Base-by-base conservation (phyloP, 2,888 invertebrate genomes). In the Saturnia japonica region DNA sequence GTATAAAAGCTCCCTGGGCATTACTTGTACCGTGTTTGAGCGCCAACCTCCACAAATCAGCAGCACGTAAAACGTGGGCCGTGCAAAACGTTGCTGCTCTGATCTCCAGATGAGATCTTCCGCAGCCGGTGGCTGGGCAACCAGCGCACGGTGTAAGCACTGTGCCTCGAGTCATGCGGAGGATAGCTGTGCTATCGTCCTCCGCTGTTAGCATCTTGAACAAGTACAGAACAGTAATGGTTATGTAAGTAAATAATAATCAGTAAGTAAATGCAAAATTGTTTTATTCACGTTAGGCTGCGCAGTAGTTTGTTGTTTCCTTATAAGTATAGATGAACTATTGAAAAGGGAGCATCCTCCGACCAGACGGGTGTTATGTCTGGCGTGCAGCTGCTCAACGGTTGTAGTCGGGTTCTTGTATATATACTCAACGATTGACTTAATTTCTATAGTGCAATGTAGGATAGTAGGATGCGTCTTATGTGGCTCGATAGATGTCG, bases 21-120 rank as follows among this genome's bases (percentile, higher is more conserved):
- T 79, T 82, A 1, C 73, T 68, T 47, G 78, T 74, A 1, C 88
- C 89, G 71, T 88, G 83, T 72, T 85, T 88, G 40, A 80, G 66
- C 0, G 86, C 85, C 0, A 81, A 79, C 14, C 78, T 79, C 91
- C 91, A 92, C 7, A 91, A 78, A n/a, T 87, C 82, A 0, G 71
- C 68, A 0, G 82, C 84, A 3, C 70, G 74, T 34, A 91, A 79
- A 67, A 88, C 86, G 64, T 91, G 91, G 6, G 91, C 90, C 0
- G 87, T 89, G 82, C 92, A 91, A 83, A 90, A 91, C 22, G 91
- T 91, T 25, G 89, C 92, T 0, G 91, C 92, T 19, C 91, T 74
- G 68, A 91, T 84, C 70, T 84, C 80, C 1, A 88, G 82, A 73
- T 88, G 87, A 0, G 92, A 85, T 0, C 77, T 72, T 0, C 82